Percentiles rank a stretch among this genome's conserved stretches.
These are phyloP conservation scores for Leptinotarsa lineolata DNA, from an alignment of 1,140 invertebrate genomes.

Conservation along the genomic window DNA sequence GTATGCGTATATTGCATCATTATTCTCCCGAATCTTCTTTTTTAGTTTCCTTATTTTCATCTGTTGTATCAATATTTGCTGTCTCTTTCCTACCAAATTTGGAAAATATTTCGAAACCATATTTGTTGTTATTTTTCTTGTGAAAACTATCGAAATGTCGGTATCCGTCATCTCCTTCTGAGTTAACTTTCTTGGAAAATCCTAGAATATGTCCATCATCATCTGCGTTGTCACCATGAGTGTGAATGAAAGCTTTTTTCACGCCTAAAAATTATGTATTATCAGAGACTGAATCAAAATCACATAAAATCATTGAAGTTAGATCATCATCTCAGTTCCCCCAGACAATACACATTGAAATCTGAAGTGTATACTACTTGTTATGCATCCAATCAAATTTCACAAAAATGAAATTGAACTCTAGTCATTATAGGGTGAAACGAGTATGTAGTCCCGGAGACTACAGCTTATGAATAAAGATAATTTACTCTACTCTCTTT, in stretches of 20 bases:
- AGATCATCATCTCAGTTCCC: too few species aligned
- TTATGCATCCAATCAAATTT: too few species aligned
- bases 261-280: constrained; percentile 35
- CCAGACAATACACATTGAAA: too few species aligned
- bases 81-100: constrained; percentile 62
- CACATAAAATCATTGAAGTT: too few species aligned
- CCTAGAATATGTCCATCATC: constrained; percentile 65
- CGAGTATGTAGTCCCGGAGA: too few species aligned
- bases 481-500: too few species aligned
- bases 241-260: constrained; percentile 48
- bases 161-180: constrained; percentile 70
- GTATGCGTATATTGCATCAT: not conserved
- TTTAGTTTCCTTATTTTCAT: constrained; percentile 28
- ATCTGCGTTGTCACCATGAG: constrained; percentile 43
- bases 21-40: not conserved
- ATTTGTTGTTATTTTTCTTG: constrained; percentile 71
- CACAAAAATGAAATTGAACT: too few species aligned
- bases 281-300: too few species aligned
- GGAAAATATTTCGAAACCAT: constrained; percentile 69
- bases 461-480: too few species aligned
- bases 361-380: too few species aligned
- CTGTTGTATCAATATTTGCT: constrained; percentile 44
- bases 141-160: constrained; percentile 73
- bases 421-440: too few species aligned
- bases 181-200: constrained; percentile 65